These are phyloP conservation scores for Listronotus oregonensis DNA, from an alignment of 1,140 invertebrate species.

Conservation along the genomic window DNA sequence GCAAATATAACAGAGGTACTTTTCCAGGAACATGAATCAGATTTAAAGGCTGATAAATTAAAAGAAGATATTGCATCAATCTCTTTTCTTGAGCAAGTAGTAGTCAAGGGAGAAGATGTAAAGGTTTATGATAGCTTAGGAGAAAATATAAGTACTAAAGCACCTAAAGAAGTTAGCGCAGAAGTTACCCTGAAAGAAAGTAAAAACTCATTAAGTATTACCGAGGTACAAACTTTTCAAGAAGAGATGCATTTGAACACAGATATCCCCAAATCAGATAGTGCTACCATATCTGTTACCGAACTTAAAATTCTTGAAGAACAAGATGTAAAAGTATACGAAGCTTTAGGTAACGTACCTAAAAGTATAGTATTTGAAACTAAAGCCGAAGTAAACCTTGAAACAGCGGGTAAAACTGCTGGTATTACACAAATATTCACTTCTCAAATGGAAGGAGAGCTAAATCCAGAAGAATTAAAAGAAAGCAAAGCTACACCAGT, in stretches of 20 bases:
- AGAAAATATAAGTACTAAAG: neutral
- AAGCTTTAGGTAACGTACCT: conserved; percentile 18
- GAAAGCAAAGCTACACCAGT: conserved; percentile 33
- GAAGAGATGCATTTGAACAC: conserved; percentile 8
- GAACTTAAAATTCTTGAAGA: conserved; percentile 5
- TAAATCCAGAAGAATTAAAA: conserved; percentile 17
- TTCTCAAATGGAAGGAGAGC: conserved; percentile 23
- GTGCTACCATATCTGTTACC: neutral
- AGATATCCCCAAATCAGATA: conserved; percentile 14
- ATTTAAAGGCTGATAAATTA: conserved; percentile 13
- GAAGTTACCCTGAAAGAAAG: conserved; percentile 29
- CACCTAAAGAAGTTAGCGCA: conserved; percentile 5
- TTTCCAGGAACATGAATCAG: conserved; percentile 15
- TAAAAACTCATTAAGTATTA: conserved; percentile 2
- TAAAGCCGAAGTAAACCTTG: conserved; percentile 32
- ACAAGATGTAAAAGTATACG: conserved; percentile 31
- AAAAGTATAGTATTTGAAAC: conserved; percentile 5
- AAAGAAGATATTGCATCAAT: conserved; percentile 9
- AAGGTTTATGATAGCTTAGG: conserved; percentile 20
- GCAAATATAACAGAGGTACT: conserved; percentile 16
- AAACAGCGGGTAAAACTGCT: conserved; percentile 32
- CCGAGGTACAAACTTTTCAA: conserved; percentile 20
- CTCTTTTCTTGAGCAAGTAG: conserved; percentile 14
- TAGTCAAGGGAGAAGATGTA: conserved; percentile 23
- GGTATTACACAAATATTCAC: conserved; percentile 32